A percentile compares a stretch with the other conserved stretches of the same genome.
phyloP scores from a whole-genome alignment of 2,888 invertebrate species.

The Drosophila setosimentum region DNA sequence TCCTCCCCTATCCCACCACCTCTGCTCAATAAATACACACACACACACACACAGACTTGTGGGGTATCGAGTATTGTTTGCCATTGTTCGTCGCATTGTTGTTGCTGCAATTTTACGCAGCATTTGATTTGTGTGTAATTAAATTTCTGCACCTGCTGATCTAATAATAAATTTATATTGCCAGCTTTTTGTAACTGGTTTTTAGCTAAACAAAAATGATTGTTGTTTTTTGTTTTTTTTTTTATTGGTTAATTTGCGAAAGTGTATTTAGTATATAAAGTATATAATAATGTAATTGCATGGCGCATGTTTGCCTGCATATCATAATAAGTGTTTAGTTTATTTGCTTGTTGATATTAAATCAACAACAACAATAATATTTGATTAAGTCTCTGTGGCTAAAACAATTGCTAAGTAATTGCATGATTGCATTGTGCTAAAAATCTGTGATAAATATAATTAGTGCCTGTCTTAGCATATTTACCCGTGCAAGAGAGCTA shows the following conservation, averaged over 20 bases:
- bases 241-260: slow-evolving; percentile 1
- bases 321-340: slow-evolving; percentile 30
- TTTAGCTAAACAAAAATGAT: slow-evolving; percentile 42
- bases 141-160: slow-evolving; percentile 63
- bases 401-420: slow-evolving; percentile 53
- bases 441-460: slow-evolving; percentile 1
- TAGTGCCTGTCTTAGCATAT: slow-evolving; percentile 37
- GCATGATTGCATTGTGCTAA: slow-evolving; percentile 67
- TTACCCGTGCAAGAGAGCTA: slow-evolving; percentile 72
- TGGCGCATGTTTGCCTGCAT: slow-evolving; percentile 65
- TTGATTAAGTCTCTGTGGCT: slow-evolving; percentile 50
- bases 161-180: slow-evolving; percentile 60
- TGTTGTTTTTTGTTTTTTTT: slow-evolving; percentile 18
- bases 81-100: slow-evolving; percentile 43
- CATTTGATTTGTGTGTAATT: slow-evolving; percentile 70
- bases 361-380: slow-evolving; percentile 57
- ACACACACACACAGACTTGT: no score
- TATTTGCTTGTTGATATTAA: slow-evolving; percentile 33
- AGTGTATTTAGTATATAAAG: slow-evolving; percentile 12
- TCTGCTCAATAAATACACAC: not conserved
- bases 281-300: slow-evolving; percentile 32
- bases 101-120: slow-evolving; percentile 37
- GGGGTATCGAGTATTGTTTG: slow-evolving; percentile 20
- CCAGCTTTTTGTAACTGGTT: slow-evolving; percentile 26
- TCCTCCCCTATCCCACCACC: no score